Conservation (phyloP, 2,113 vertebrate genomes). For the Hippoglossus stenolepis region DNA sequence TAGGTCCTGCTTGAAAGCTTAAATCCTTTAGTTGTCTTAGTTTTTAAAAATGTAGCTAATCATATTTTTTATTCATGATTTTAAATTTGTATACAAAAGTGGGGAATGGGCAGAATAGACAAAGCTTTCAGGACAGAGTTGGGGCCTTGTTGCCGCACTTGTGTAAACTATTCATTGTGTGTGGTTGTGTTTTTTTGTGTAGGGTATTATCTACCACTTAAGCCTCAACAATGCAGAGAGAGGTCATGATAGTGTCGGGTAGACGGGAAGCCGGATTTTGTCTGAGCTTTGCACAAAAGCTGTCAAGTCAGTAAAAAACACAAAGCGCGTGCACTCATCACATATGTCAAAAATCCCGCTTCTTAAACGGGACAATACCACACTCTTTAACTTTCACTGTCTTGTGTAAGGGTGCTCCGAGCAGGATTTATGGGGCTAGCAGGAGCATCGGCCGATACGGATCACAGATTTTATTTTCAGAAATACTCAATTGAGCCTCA, state of each 20-base stretch:
- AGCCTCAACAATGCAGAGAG: not conserved
- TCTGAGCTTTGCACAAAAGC: not conserved
- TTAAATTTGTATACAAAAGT: not conserved
- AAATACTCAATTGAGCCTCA: not conserved
- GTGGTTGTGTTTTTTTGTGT: not conserved
- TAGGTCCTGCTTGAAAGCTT: not conserved
- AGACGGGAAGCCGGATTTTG: not conserved
- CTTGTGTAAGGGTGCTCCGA: not conserved
- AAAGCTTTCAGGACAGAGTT: not conserved
- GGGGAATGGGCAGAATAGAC: not conserved
- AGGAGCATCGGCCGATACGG: not conserved
- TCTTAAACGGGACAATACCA: not conserved
- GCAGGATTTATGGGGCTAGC: not conserved
- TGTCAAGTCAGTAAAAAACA: not conserved
- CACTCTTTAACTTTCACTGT: not conserved
- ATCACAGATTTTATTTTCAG: too few relatives aligned
- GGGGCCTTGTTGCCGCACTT: not conserved
- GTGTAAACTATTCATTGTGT: not conserved
- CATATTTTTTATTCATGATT: conserved; percentile 7
- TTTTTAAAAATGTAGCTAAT: not conserved
- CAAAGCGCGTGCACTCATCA: not conserved
- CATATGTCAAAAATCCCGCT: not conserved
- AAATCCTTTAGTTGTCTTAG: not conserved
- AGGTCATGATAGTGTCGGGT: not conserved
- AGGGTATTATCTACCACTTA: not conserved